Conservation (phyloP, 1,140 invertebrate species). For the Copidosoma floridanum region DNA sequence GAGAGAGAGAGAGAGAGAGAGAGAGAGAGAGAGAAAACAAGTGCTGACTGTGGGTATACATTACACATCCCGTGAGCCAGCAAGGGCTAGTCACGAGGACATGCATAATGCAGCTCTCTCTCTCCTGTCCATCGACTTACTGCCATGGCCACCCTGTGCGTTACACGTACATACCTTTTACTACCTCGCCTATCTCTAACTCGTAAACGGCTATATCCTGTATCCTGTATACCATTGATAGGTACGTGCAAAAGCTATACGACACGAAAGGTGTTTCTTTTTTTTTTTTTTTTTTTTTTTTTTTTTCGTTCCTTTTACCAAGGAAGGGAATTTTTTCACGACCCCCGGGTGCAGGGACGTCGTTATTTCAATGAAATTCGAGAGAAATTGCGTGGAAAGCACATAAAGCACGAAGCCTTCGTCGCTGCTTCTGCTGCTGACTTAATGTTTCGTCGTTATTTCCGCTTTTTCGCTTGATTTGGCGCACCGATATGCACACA, state of each 20-base stretch:
- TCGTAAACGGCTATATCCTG: too few relatives aligned
- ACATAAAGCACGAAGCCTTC: constrained; percentile 2
- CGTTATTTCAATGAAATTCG: neutral
- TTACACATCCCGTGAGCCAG: too few relatives aligned
- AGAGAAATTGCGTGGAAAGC: constrained; percentile 7
- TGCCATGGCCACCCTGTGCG: neutral
- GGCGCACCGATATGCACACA: too few relatives aligned
- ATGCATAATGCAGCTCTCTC: constrained; percentile 24
- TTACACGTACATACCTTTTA: neutral
- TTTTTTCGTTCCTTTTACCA: too few relatives aligned
- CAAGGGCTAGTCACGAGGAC: constrained; percentile 18
- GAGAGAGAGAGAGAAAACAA: neutral
- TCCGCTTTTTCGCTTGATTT: neutral
- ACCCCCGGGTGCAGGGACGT: neutral
- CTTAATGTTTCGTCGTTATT: constrained; percentile 18
- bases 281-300: too few relatives aligned
- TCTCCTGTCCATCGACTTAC: constrained; percentile 16
- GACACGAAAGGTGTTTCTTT: too few relatives aligned
- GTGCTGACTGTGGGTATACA: neutral
- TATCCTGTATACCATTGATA: too few relatives aligned
- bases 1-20: neutral
- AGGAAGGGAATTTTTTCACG: constrained; percentile 7
- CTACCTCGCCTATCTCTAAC: too few relatives aligned
- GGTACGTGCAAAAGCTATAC: too few relatives aligned
- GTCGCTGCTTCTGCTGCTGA: too few relatives aligned